Evolutionary conservation across 2,797 vertebrate genomes (phyloP).

Genomic region (Macroramphosus scolopax): DNA sequence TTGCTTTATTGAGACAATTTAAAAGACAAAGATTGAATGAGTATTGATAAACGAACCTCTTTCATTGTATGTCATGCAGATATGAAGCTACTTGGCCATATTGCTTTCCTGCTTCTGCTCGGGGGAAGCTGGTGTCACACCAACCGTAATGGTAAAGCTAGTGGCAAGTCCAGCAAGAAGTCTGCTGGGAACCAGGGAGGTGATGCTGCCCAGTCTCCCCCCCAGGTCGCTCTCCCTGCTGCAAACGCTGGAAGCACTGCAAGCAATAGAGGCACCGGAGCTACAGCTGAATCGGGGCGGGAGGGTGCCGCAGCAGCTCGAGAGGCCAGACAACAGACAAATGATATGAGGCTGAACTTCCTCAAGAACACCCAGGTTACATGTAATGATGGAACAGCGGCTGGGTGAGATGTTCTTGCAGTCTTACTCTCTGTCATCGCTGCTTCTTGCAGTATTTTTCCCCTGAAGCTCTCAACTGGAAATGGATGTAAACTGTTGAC

Average conservation of each 20-base stretch:
- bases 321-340: conserved; percentile 49
- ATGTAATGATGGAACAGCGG: conserved; percentile 79
- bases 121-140: conserved; percentile 69
- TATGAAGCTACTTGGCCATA: conserved; percentile 68
- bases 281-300: conserved; percentile 41
- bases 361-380: conserved; percentile 74
- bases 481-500: too few relatives aligned
- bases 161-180: conserved; percentile 66
- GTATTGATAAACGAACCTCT: background rate
- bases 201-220: conserved; percentile 40
- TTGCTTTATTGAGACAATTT: background rate
- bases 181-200: conserved; percentile 50
- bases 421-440: too few relatives aligned
- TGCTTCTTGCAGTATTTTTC: too few relatives aligned
- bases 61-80: conserved; percentile 30
- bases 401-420: conserved; percentile 66
- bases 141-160: conserved; percentile 64
- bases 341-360: conserved; percentile 83
- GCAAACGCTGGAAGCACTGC: conserved; percentile 27
- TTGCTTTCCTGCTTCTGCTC: conserved; percentile 70
- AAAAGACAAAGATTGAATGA: background rate
- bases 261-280: conserved; percentile 22
- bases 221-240: conserved; percentile 37
- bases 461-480: too few relatives aligned
- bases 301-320: conserved; percentile 39